phyloP scores from a whole-genome alignment of 1,140 invertebrate genomes.

The Scaptodrosophila lebanonensis region DNA sequence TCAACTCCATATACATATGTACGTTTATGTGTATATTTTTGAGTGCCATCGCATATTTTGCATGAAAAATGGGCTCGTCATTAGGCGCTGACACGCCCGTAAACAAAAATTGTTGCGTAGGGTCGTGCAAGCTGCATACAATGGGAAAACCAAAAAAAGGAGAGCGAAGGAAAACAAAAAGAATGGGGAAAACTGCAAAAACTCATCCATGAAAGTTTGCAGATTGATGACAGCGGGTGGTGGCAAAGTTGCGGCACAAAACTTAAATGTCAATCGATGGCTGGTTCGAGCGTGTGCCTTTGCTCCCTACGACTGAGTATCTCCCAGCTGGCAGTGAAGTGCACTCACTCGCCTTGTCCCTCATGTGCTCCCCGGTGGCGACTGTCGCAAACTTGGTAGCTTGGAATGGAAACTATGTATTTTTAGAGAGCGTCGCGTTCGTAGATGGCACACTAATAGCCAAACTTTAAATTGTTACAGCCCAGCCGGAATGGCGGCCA shows the following conservation, averaged over 20 bases:
- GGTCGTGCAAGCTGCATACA: conserved; percentile 3
- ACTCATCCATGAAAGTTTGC: conserved; percentile 34
- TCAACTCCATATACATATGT: conserved; percentile 17
- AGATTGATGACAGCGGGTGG: conserved; percentile 41
- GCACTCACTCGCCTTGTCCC: background rate
- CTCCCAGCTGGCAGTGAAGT: too few species aligned
- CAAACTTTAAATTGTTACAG: conserved; percentile 71
- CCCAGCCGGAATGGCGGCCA: conserved; percentile 33
- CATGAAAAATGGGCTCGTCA: conserved; percentile 67
- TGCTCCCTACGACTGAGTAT: too few species aligned
- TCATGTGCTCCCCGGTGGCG: conserved; percentile 9
- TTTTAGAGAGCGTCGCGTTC: too few species aligned
- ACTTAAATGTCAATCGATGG: conserved; percentile 63
- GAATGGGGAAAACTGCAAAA: conserved; percentile 35
- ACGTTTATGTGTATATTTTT: conserved; percentile 32
- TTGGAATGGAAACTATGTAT: too few species aligned
- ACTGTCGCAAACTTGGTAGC: conserved; percentile 60
- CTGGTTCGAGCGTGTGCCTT: conserved; percentile 14
- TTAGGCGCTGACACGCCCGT: conserved; percentile 68
- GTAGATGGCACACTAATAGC: conserved; percentile 55
- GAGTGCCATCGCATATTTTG: conserved; percentile 16
- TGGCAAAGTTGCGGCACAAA: conserved; percentile 3
- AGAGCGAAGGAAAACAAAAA: conserved; percentile 26
- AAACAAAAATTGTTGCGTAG: conserved; percentile 56
- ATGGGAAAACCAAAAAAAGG: too few species aligned